Percentiles rank a stretch among this genome's conserved stretches.
phyloP scores from a whole-genome alignment of 2,113 vertebrate genomes.

The Neotragus pygmaeus region DNA sequence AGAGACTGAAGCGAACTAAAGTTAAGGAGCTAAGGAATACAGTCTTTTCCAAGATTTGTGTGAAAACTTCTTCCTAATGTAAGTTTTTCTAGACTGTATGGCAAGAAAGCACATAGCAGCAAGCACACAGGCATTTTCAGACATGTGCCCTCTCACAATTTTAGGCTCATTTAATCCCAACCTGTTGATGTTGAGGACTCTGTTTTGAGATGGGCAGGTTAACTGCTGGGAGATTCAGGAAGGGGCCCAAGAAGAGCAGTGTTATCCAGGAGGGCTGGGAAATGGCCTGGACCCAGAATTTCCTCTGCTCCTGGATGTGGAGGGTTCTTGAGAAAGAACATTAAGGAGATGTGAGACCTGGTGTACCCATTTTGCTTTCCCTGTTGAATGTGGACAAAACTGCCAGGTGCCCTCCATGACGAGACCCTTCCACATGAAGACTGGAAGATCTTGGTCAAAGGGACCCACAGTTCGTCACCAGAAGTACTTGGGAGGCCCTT shows the following conservation, averaged over 20 bases:
- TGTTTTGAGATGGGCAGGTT: not conserved
- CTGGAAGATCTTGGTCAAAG: not conserved
- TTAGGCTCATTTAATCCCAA: not conserved
- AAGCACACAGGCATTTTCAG: too few species aligned
- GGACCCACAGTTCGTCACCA: accelerated
- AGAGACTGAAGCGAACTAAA: not conserved
- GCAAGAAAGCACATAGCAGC: too few species aligned
- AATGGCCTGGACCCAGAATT: too few species aligned
- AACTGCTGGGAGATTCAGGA: too few species aligned
- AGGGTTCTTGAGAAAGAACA: not conserved
- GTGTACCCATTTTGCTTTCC: not conserved
- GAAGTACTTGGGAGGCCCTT: not conserved
- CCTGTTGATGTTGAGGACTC: not conserved
- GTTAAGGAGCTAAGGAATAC: not conserved
- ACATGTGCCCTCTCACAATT: accelerated
- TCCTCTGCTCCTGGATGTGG: not conserved
- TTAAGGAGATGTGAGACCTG: too few species aligned
- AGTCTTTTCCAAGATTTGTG: not conserved
- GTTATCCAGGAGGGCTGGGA: not conserved
- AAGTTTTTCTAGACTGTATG: not conserved
- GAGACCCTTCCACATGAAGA: not conserved
- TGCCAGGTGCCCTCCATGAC: accelerated
- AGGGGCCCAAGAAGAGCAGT: not conserved
- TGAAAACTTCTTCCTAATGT: not conserved
- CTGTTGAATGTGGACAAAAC: not conserved